These are phyloP conservation scores for Epinotia ramella DNA, from an alignment of 2,888 invertebrate species.

Conservation along the genomic window DNA sequence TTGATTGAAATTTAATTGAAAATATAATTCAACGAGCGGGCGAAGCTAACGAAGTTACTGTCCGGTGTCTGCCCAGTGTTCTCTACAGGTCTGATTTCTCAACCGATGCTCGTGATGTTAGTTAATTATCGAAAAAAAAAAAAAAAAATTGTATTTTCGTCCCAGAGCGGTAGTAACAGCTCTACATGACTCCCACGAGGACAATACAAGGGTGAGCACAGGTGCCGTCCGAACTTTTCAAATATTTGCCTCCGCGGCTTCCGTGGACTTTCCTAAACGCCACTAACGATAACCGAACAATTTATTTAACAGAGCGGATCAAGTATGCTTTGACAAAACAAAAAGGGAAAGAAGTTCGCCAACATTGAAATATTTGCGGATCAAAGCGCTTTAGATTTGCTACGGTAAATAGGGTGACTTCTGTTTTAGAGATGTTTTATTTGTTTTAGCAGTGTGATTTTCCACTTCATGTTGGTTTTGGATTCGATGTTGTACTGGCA, in stretches of 20 bases:
- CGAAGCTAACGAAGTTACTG: too few relatives aligned
- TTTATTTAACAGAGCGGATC: conserved; percentile 78
- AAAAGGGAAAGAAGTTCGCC: conserved; percentile 63
- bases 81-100: too few relatives aligned
- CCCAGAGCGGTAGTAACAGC: conserved; percentile 53
- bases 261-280: conserved; percentile 72
- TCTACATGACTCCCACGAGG: conserved; percentile 65
- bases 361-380: conserved; percentile 68
- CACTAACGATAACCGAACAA: conserved; percentile 74
- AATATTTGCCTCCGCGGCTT: conserved; percentile 81
- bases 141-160: too few relatives aligned
- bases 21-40: too few relatives aligned
- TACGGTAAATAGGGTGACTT: conserved; percentile 32
- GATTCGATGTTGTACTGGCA: too few relatives aligned
- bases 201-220: conserved; percentile 77
- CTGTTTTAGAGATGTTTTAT: conserved; percentile 27
- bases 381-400: conserved; percentile 50
- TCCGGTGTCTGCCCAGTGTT: too few relatives aligned
- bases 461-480: neutral
- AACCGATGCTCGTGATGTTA: too few relatives aligned
- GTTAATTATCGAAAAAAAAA: too few relatives aligned
- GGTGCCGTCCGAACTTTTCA: conserved; percentile 79
- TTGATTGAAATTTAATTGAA: too few relatives aligned
- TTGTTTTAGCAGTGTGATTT: conserved; percentile 11
- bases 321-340: conserved; percentile 83